Evolutionary conservation across 2,797 vertebrate species (phyloP).

Genomic region (Meriones psammophilus): DNA sequence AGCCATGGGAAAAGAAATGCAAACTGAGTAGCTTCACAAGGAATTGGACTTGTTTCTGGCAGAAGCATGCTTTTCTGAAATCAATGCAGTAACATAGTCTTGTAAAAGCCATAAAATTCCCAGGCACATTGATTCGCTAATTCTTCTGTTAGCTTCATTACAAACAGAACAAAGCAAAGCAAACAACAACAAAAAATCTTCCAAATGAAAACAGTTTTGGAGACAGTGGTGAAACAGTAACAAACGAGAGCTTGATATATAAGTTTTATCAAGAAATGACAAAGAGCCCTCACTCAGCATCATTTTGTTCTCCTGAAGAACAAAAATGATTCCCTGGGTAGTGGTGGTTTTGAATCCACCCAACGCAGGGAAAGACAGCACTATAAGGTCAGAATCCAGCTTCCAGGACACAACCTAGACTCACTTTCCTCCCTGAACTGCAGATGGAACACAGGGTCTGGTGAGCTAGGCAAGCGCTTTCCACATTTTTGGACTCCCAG

Average conservation of each 20-base stretch:
- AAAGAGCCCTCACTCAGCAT: not conserved
- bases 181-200: not conserved
- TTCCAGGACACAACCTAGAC: not conserved
- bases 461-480: not conserved
- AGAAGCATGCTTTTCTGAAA: not conserved
- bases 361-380: too few species aligned
- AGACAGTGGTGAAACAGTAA: not conserved
- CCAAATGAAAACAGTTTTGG: not conserved
- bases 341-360: not conserved
- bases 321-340: too few species aligned
- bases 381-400: not conserved
- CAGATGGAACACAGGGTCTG: not conserved
- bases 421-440: not conserved
- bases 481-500: not conserved
- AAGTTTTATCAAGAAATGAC: accelerated
- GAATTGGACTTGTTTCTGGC: not conserved
- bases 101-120: not conserved
- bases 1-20: conserved; percentile 74
- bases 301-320: accelerated
- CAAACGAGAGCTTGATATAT: not conserved
- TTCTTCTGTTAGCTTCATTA: not conserved
- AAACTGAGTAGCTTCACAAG: not conserved
- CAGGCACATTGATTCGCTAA: not conserved
- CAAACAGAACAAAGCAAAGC: not conserved
- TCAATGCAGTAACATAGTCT: not conserved